These are phyloP conservation scores for Pseudococcus jackbeardsleyi DNA, from an alignment of 2,888 invertebrate species.

Conservation along the genomic window DNA sequence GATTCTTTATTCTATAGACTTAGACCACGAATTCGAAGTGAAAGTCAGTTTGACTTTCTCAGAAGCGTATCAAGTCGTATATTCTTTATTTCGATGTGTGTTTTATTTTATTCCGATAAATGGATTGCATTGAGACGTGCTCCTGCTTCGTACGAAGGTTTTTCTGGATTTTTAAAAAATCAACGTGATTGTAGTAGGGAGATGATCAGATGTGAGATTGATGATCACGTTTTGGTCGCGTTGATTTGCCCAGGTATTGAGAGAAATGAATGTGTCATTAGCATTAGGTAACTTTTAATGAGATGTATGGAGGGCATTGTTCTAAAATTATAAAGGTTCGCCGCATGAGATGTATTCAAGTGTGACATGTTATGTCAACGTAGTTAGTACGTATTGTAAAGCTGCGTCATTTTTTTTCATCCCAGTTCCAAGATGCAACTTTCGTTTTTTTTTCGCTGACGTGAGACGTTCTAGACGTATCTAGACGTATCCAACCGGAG, in stretches of 20 bases:
- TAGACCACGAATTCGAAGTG: conserved; percentile 47
- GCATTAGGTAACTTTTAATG: conserved; percentile 32
- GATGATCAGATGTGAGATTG: too few species aligned
- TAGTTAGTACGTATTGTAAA: background rate
- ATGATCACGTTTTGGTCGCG: too few species aligned
- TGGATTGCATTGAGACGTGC: background rate
- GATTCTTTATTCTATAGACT: conserved; percentile 54
- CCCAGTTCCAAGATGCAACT: background rate
- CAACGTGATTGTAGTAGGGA: background rate
- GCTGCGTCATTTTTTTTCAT: background rate
- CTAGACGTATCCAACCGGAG: too few species aligned
- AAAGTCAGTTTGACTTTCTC: conserved; percentile 54
- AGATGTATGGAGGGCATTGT: background rate
- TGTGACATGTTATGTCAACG: background rate
- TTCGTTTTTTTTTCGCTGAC: background rate
- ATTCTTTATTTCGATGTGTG: conserved; percentile 33
- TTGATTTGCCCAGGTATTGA: too few species aligned
- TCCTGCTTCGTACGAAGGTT: background rate
- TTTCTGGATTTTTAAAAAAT: background rate
- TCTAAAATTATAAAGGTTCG: background rate
- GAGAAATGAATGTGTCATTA: conserved; percentile 24
- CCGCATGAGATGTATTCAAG: background rate
- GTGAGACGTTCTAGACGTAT: too few species aligned
- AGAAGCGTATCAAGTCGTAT: conserved; percentile 36
- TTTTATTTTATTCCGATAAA: conserved; percentile 37